These are phyloP conservation scores for Epicauta chinensis DNA, from an alignment of 1,140 invertebrate species.

Conservation along the genomic window DNA sequence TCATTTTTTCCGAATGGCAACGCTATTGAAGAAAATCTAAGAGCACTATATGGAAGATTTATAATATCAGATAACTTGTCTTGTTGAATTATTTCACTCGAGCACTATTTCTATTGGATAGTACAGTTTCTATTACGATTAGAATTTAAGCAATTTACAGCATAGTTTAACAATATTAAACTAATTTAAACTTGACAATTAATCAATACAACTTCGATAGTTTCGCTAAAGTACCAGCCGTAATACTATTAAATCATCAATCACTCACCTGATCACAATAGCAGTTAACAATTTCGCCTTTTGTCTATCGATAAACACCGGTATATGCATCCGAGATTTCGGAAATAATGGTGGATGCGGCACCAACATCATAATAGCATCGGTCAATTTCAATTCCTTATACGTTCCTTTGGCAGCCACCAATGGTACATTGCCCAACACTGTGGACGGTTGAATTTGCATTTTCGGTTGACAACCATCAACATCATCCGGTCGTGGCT, in stretches of 20 bases:
- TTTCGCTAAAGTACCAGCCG: too few species aligned
- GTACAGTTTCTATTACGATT: too few species aligned
- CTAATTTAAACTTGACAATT: too few species aligned
- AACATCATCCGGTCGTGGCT: constrained; percentile 61
- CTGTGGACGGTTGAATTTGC: constrained; percentile 70
- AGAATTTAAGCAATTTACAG: too few species aligned
- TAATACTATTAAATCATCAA: background rate
- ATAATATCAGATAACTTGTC: too few species aligned
- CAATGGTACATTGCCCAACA: constrained; percentile 63
- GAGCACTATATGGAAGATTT: too few species aligned
- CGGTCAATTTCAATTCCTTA: constrained; percentile 72
- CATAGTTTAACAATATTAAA: too few species aligned
- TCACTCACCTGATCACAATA: constrained; percentile 74
- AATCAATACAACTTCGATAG: too few species aligned
- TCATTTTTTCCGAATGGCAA: too few species aligned
- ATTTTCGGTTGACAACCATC: constrained; percentile 65
- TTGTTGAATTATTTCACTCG: too few species aligned
- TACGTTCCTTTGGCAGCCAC: constrained; percentile 71
- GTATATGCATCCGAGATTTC: constrained; percentile 77
- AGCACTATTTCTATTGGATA: too few species aligned
- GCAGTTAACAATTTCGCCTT: constrained; percentile 59
- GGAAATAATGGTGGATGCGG: constrained; percentile 81
- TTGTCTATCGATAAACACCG: constrained; percentile 72
- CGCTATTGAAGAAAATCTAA: too few species aligned
- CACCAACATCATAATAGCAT: constrained; percentile 75